Evolutionary conservation across 2,888 invertebrate species (phyloP), one percentile per base, ranked within the genome.

Genomic region (Theretra japonica): DNA sequence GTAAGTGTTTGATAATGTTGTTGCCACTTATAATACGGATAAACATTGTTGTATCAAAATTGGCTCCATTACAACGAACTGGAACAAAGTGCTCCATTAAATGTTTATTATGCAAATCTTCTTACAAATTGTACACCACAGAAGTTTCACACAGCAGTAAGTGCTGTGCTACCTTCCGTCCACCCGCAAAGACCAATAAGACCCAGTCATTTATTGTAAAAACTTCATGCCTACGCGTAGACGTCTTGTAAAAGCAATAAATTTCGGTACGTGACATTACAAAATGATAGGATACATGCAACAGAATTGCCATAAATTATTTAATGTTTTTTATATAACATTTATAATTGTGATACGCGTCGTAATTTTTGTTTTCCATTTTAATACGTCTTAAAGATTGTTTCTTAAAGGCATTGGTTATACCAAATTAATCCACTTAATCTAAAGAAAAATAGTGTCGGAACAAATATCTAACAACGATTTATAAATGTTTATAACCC

Each of bases 401-500:
- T 80, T 78, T 77, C 76, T 75, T 75, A 74, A 79, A 73, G 80
- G 84, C 85, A 83, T 81, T 79, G 81, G 82, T 83, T 83, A 84
- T 76, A 82, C 83, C 75, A 80, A 82, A 84, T 87, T 83, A 84
- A 86, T 86, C 87, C 85, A 87, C 82, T 85, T 88, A 88, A 89
- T 89, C 85, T 82, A 74, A 84, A 80, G 83, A 84, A 86, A 86
- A 84, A 88, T 86, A 80, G 89, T 87, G 90, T 90, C 86, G 87
- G 85, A 90, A 92, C 86, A 90, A 90, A 90, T 89, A 89, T 89
- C 84, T 86, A 83, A 80, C 81, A 76, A 77, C 86, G 86, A 88
- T 90, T 90, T 89, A 92, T 88, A 90, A 89, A 92, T 92, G 90
- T 89, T 88, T 87, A 86, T 86, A 80, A 82, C 84, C 88, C 90